Base-by-base conservation (phyloP, 2,797 vertebrate species). In the Characodon lateralis region DNA sequence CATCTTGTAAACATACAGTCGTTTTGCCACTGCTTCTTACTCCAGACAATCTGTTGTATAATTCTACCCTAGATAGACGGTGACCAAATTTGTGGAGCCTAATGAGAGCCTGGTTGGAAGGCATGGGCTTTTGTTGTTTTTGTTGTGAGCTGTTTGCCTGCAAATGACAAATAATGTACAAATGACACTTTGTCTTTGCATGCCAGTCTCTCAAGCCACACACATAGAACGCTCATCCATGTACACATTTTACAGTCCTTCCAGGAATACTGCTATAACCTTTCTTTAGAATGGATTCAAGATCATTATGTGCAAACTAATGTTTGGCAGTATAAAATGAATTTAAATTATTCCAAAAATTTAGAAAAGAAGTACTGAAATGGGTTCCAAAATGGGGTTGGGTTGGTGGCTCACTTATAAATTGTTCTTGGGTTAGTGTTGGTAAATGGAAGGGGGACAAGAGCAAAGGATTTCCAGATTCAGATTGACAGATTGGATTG, bases 101-200 rank as follows among this genome's bases (percentile, higher is more conserved):
- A 92, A 92, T 90, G 89, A 92, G 87, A 78, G 68, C 65, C 82
- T 61, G 77, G 77, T 87, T 12, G 0, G 79, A 81, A 76, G 76
- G 68, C 79, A 83, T 74, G 78, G 65, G 71, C 73, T 78, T 78
- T 87, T 89, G 85, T 91, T 83, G 85, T 89, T 92, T 92, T 91
- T 93, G 86, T 93, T 88, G 84, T 88, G 83, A 93, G 85, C 87
- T 89, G 81, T 89, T 82, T 84, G 80, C 89, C 89, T 93, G 88
- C 89, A 90, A 92, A 92, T 93, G 90, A 92, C 89, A 90, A 92
- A 92, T 93, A 90, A 92, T 90, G 86, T 88, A 89, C 85, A 88
- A 92, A 91, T 91, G 86, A 88, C 77, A 75, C 88, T 85, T 77
- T 80, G 80, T 74, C 78, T 68, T 76, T 50, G 75, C 79, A 79